These are phyloP conservation scores for Arvicanthis niloticus DNA, from an alignment of 2,113 vertebrate genomes.

Conservation along the genomic window DNA sequence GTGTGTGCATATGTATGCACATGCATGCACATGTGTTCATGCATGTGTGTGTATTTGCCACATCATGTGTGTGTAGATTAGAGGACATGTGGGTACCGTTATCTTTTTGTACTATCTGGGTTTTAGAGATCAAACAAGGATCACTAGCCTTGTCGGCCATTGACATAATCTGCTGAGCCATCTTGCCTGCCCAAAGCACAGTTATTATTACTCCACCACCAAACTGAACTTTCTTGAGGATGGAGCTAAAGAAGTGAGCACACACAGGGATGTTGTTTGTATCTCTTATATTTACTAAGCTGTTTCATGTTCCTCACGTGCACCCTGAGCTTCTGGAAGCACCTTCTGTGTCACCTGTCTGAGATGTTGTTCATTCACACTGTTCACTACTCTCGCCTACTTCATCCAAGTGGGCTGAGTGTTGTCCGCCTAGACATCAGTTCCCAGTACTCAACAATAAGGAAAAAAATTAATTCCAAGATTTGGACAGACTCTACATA, in stretches of 20 bases:
- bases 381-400: not conserved
- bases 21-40: accelerated
- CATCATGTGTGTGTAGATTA: not conserved
- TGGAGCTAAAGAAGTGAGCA: not conserved
- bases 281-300: not conserved
- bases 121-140: not conserved
- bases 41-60: not conserved
- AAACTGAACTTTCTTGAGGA: not conserved
- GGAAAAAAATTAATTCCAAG: not conserved
- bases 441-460: not conserved
- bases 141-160: not conserved
- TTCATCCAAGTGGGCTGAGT: not conserved
- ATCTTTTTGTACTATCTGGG: not conserved
- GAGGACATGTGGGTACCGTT: not conserved
- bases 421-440: not conserved
- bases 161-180: not conserved
- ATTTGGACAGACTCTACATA: not conserved
- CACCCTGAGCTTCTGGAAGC: not conserved
- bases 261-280: not conserved
- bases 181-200: not conserved
- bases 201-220: not conserved
- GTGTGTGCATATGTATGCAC: not conserved
- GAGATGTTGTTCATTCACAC: not conserved
- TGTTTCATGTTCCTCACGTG: not conserved
- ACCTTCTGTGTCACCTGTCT: not conserved